Percentiles rank a stretch among this genome's conserved stretches.
Conservation (phyloP, 2,888 invertebrate genomes). For the Aleiodes testaceus region DNA sequence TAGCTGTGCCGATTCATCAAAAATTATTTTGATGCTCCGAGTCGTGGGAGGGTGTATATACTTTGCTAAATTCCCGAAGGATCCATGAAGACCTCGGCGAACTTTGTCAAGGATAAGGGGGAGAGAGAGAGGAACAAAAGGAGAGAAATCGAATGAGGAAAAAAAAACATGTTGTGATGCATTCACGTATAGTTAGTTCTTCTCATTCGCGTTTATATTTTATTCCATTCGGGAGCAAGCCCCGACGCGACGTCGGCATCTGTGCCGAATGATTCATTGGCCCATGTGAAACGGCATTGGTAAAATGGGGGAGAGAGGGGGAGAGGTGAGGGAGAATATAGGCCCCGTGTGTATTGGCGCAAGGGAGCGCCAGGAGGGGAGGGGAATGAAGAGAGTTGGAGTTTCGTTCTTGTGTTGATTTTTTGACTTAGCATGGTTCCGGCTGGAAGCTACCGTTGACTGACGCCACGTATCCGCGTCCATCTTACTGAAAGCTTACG, state of each 20-base stretch:
- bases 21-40: background rate
- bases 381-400: constrained; percentile 6
- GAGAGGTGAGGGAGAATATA: constrained; percentile 44
- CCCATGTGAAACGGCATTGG: constrained; percentile 46
- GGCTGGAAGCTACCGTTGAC: constrained; percentile 57
- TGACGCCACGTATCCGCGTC: constrained; percentile 39
- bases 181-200: constrained; percentile 21
- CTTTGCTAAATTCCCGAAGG: background rate
- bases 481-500: constrained; percentile 40
- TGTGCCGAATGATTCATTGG: constrained; percentile 54
- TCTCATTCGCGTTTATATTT: constrained; percentile 43
- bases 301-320: constrained; percentile 27
- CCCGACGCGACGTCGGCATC: constrained; percentile 47
- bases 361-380: constrained; percentile 8
- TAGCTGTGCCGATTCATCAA: constrained; percentile 44
- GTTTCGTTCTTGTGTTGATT: constrained; percentile 60
- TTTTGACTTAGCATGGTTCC: constrained; percentile 63
- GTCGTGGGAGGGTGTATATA: constrained; percentile 8
- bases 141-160: background rate
- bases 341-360: constrained; percentile 31
- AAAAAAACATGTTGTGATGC: constrained; percentile 12
- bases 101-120: background rate
- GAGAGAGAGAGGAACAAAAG: background rate
- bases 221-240: constrained; percentile 39
- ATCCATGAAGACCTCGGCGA: background rate